These are phyloP conservation scores for Amphiprion percula DNA, from an alignment of 2,113 vertebrate genomes.

Conservation along the genomic window DNA sequence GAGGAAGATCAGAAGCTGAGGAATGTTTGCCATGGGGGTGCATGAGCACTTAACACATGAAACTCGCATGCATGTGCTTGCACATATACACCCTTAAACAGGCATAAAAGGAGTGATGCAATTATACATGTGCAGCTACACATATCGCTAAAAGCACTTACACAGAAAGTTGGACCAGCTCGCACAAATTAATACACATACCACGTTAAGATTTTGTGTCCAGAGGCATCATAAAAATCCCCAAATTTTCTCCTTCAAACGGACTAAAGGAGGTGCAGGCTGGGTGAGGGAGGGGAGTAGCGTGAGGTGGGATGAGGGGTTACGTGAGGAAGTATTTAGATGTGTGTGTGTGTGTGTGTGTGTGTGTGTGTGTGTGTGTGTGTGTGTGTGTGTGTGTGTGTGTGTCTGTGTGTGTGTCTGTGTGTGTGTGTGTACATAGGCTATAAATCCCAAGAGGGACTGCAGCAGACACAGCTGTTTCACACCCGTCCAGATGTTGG, in stretches of 20 bases:
- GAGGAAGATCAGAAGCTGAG: slow-evolving; percentile 57
- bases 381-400: no score
- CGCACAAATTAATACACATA: background rate
- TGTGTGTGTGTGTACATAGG: background rate
- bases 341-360: slow-evolving; percentile 34
- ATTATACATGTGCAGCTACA: background rate
- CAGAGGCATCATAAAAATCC: slow-evolving; percentile 25
- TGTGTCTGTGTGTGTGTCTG: no score
- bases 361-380: slow-evolving; percentile 12
- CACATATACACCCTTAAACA: slow-evolving; percentile 9
- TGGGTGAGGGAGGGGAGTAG: slow-evolving; percentile 8
- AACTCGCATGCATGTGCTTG: slow-evolving; percentile 42
- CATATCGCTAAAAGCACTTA: slow-evolving; percentile 1
- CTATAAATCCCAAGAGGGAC: slow-evolving; percentile 66
- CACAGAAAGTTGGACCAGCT: background rate
- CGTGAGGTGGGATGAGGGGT: slow-evolving; percentile 46
- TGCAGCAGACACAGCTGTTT: slow-evolving; percentile 75
- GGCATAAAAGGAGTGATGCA: slow-evolving; percentile 3
- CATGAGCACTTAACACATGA: slow-evolving; percentile 32
- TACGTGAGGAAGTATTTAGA: slow-evolving; percentile 34
- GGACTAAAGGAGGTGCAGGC: slow-evolving; percentile 5
- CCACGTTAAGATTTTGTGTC: background rate
- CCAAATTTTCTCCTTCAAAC: slow-evolving; percentile 11
- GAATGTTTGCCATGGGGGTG: slow-evolving; percentile 51
- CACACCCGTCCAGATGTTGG: slow-evolving; percentile 76